A percentile compares a stretch with the other conserved stretches of the same genome.
These are phyloP conservation scores for Melanotaenia maccullochi DNA, from an alignment of 2,797 vertebrate species.

Conservation along the genomic window DNA sequence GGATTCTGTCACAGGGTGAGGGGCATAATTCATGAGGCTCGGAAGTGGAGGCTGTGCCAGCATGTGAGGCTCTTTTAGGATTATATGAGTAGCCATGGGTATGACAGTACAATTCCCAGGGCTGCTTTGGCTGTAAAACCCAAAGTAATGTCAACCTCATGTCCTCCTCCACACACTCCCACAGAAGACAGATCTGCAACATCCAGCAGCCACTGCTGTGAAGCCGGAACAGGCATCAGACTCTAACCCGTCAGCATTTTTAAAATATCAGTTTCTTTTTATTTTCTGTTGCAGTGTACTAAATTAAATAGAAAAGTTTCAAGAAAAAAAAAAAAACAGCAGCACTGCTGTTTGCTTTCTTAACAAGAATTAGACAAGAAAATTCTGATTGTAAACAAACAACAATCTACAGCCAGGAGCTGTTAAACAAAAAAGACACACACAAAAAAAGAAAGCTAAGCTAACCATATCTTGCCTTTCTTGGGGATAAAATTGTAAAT, in stretches of 20 bases:
- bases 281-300: background rate
- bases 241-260: slow-evolving; percentile 26
- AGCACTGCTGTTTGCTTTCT: background rate
- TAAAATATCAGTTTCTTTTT: slow-evolving; percentile 35
- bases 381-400: background rate
- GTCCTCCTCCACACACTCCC: slow-evolving; percentile 39
- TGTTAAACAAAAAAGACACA: background rate
- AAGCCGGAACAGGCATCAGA: slow-evolving; percentile 10
- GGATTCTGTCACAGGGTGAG: slow-evolving; percentile 49
- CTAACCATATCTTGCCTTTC: no score
- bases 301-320: slow-evolving; percentile 4
- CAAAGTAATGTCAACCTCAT: slow-evolving; percentile 44
- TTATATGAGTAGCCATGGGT: slow-evolving; percentile 61
- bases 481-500: no score
- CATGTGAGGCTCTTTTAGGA: slow-evolving; percentile 60
- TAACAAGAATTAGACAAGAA: background rate
- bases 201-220: slow-evolving; percentile 24
- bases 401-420: background rate
- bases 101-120: slow-evolving; percentile 57
- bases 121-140: slow-evolving; percentile 45
- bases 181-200: slow-evolving; percentile 29
- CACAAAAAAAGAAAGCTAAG: no score
- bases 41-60: slow-evolving; percentile 61
- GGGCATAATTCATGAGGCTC: slow-evolving; percentile 67
- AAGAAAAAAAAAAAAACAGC: background rate